phyloP scores from a whole-genome alignment of 2,888 invertebrate genomes.

The Dinocampus coccinellae region DNA sequence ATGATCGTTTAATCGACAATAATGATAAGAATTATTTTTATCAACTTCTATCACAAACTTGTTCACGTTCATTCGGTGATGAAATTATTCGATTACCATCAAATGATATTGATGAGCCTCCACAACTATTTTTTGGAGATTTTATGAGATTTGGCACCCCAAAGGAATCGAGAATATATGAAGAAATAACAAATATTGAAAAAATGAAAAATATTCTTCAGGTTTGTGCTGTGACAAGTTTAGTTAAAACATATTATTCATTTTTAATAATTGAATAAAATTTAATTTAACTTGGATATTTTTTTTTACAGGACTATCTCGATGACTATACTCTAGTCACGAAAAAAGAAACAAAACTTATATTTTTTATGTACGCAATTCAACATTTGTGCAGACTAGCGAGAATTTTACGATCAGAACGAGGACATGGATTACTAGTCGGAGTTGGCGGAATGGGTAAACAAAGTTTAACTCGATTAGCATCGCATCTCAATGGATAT shows the following conservation, averaged over 20 bases:
- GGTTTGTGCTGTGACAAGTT: slow-evolving; percentile 64
- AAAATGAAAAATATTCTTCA: slow-evolving; percentile 81
- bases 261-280: not conserved
- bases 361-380: slow-evolving; percentile 90
- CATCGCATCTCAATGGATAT: slow-evolving; percentile 88
- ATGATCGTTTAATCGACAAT: slow-evolving; percentile 87
- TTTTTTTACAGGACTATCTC: slow-evolving; percentile 78
- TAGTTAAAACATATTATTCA: not conserved
- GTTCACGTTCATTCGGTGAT: slow-evolving; percentile 75
- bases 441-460: slow-evolving; percentile 93
- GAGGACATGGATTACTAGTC: slow-evolving; percentile 90
- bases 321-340: slow-evolving; percentile 85
- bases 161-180: slow-evolving; percentile 82
- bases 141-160: slow-evolving; percentile 83
- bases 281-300: not conserved
- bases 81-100: slow-evolving; percentile 74
- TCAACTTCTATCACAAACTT: slow-evolving; percentile 78
- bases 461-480: slow-evolving; percentile 87
- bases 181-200: slow-evolving; percentile 81
- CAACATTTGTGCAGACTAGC: slow-evolving; percentile 90
- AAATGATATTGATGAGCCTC: slow-evolving; percentile 74
- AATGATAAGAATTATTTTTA: slow-evolving; percentile 88
- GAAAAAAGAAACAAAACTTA: slow-evolving; percentile 85
- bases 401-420: slow-evolving; percentile 85
- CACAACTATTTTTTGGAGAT: slow-evolving; percentile 86